A percentile compares a stretch with the other conserved stretches of the same genome.
Evolutionary conservation across 2,113 vertebrate genomes (phyloP).

Genomic region (Dromiciops gliroides): DNA sequence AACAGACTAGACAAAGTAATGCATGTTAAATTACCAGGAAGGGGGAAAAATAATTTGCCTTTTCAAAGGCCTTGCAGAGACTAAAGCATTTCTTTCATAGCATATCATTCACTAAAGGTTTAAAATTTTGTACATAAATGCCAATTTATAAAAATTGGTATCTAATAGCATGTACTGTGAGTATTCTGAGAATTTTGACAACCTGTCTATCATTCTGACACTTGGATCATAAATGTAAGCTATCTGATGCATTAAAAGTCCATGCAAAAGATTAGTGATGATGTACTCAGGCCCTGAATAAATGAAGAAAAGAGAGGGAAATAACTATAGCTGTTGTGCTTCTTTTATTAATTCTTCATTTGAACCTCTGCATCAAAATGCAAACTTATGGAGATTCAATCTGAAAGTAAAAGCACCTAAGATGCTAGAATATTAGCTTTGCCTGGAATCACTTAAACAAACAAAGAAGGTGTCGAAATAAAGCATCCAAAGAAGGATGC

Average conservation of each 20-base stretch:
- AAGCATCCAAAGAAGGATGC: conserved; percentile 30
- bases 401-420: conserved; percentile 36
- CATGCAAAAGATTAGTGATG: conserved; percentile 1
- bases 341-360: conserved; percentile 43
- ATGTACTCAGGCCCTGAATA: neutral
- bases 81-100: neutral
- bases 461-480: conserved; percentile 63
- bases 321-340: neutral
- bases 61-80: neutral
- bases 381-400: conserved; percentile 53
- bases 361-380: conserved; percentile 20
- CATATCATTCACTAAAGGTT: neutral
- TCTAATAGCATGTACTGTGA: neutral
- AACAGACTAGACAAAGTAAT: neutral
- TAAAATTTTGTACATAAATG: conserved; percentile 27
- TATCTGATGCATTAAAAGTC: neutral
- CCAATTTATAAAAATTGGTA: conserved; percentile 19
- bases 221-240: neutral
- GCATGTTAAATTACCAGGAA: neutral
- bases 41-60: neutral
- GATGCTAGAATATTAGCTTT: conserved; percentile 47
- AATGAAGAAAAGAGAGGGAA: neutral
- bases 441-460: conserved; percentile 61
- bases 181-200: conserved; percentile 4
- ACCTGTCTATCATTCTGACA: neutral